A percentile compares a stretch with the other conserved stretches of the same genome.
phyloP scores from a whole-genome alignment of 2,888 invertebrate species.

The Nomada fucata region DNA sequence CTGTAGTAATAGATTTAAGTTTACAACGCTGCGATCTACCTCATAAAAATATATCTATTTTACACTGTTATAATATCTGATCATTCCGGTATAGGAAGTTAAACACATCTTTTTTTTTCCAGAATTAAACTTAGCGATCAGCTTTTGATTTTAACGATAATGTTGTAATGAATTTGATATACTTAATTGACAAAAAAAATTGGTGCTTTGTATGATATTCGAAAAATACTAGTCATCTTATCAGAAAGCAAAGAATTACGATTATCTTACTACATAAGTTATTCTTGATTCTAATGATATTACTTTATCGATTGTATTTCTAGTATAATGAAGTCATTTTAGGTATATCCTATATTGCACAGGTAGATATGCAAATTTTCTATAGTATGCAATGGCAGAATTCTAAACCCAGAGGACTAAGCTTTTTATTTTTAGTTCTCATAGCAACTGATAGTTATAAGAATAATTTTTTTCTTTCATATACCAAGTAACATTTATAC shows the following conservation, averaged over 20 bases:
- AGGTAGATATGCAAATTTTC: conserved; percentile 65
- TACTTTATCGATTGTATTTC: conserved; percentile 52
- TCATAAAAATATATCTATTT: conserved; percentile 64
- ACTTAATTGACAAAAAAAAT: neutral
- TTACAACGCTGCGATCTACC: conserved; percentile 44
- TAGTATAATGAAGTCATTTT: conserved; percentile 56
- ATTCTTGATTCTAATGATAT: conserved; percentile 46
- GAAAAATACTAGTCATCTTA: conserved; percentile 27
- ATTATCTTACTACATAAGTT: conserved; percentile 22
- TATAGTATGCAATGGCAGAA: conserved; percentile 68
- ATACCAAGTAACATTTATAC: conserved; percentile 62
- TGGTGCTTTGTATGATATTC: neutral
- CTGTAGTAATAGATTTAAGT: conserved; percentile 57
- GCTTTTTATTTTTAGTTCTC: conserved; percentile 61
- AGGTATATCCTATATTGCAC: conserved; percentile 48
- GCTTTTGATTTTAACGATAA: conserved; percentile 26
- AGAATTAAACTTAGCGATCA: conserved; percentile 31
- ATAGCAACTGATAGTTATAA: conserved; percentile 74
- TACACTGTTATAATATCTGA: conserved; percentile 40
- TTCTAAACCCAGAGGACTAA: conserved; percentile 59
- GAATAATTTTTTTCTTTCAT: conserved; percentile 74
- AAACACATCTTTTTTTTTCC: conserved; percentile 18
- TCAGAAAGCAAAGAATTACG: conserved; percentile 20
- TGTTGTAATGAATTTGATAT: conserved; percentile 15
- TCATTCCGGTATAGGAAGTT: conserved; percentile 38